Percentiles rank a stretch among this genome's conserved stretches.
Evolutionary conservation across 2,888 invertebrate genomes (phyloP).

Genomic region (Sarcophaga rosellei): DNA sequence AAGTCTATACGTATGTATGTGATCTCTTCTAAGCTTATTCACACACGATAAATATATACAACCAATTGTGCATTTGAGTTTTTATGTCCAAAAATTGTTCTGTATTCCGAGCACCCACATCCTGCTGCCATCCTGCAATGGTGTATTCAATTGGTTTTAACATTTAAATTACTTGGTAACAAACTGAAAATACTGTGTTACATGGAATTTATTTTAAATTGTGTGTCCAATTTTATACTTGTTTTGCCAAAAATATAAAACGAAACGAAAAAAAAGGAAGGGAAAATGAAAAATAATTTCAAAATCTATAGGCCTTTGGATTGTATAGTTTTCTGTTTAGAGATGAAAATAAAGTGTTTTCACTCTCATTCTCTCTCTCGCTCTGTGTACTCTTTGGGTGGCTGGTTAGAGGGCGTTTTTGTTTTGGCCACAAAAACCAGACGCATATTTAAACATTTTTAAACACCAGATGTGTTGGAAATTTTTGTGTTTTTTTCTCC

Average conservation of each 20-base stretch:
- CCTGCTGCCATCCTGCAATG: not conserved
- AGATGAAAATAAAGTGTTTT: slow-evolving; percentile 3
- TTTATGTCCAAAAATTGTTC: not conserved
- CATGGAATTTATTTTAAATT: not conserved
- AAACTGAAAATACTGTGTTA: not conserved
- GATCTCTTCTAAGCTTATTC: slow-evolving; percentile 8
- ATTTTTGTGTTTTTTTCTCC: slow-evolving; percentile 17
- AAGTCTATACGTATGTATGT: not conserved
- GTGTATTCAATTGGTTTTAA: not conserved
- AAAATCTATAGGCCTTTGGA: not conserved
- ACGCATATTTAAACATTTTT: slow-evolving; percentile 55
- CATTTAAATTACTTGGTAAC: slow-evolving; percentile 20
- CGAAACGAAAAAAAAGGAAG: not conserved
- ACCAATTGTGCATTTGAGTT: not conserved
- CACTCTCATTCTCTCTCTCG: not conserved
- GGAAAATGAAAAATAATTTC: not conserved
- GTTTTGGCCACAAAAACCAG: slow-evolving; percentile 44
- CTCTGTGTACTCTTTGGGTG: not conserved
- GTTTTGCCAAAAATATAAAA: not conserved
- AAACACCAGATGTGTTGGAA: slow-evolving; percentile 48
- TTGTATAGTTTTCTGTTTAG: not conserved
- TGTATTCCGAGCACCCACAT: not conserved
- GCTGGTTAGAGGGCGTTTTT: not conserved
- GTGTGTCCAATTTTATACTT: not conserved
- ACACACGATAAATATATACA: not conserved